Conservation (phyloP, 2,797 vertebrate species). For the Ctenosaura bakeri region DNA sequence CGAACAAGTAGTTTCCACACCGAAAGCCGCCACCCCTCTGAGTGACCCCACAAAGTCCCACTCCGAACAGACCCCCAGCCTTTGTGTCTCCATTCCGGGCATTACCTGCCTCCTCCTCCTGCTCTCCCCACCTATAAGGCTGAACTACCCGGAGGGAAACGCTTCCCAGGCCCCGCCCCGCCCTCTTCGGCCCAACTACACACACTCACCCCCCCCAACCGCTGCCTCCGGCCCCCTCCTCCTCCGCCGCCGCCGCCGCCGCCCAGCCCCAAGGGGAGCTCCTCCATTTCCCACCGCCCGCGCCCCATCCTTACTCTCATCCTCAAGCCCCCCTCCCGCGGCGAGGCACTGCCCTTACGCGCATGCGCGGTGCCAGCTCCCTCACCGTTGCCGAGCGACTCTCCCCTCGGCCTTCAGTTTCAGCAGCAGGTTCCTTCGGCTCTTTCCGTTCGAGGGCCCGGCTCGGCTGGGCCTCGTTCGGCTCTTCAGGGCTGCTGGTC, state of each 20-base stretch:
- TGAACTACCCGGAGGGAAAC: not conserved
- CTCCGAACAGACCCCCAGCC: not conserved
- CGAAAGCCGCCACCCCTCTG: not conserved
- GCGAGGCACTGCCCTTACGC: not conserved
- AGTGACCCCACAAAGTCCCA: not conserved
- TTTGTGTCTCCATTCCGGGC: too few relatives aligned
- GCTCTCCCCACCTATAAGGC: too few relatives aligned
- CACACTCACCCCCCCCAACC: too few relatives aligned
- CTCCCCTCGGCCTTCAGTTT: conserved; percentile 69
- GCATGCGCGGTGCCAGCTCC: conserved; percentile 40
- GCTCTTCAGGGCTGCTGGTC: conserved; percentile 16
- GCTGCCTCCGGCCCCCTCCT: not conserved
- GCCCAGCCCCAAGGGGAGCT: fast-evolving
- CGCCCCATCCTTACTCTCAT: too few relatives aligned
- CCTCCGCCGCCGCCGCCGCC: not conserved
- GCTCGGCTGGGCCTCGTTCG: conserved; percentile 43
- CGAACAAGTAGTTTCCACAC: not conserved
- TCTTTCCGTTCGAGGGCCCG: conserved; percentile 65
- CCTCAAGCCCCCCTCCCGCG: not conserved
- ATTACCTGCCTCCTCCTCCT: not conserved
- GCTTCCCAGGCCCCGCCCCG: not conserved
- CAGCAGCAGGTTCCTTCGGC: conserved; percentile 69
- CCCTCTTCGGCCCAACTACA: too few relatives aligned
- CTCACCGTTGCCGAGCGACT: conserved; percentile 78
- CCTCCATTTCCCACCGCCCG: not conserved